Conservation (phyloP, 2,113 vertebrate genomes). For the Euleptes europaea region DNA sequence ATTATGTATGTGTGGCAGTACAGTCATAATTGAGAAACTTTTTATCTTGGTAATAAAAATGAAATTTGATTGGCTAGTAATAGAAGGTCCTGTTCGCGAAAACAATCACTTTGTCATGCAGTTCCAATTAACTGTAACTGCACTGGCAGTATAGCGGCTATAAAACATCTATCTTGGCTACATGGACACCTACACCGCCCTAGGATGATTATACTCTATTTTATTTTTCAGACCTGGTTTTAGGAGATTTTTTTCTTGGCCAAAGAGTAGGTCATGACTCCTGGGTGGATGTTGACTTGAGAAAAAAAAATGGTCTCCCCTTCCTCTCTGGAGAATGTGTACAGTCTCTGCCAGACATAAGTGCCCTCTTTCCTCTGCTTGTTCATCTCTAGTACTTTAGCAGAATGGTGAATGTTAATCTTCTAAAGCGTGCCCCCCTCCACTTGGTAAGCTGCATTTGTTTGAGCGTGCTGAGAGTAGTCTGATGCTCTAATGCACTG, state of each 20-base stretch:
- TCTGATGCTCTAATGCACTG: constrained; percentile 22
- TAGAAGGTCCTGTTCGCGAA: constrained; percentile 44
- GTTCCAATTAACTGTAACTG: constrained; percentile 49
- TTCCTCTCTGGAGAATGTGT: background rate
- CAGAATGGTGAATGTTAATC: background rate
- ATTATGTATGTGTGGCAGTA: constrained; percentile 44
- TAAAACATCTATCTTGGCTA: constrained; percentile 46
- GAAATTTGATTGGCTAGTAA: constrained; percentile 63
- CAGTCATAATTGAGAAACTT: constrained; percentile 58
- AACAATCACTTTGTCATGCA: constrained; percentile 37
- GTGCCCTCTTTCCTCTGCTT: background rate
- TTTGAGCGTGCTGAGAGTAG: constrained; percentile 14
- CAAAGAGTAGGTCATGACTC: constrained; percentile 4
- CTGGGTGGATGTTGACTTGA: constrained; percentile 10
- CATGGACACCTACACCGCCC: constrained; percentile 28
- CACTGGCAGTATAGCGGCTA: constrained; percentile 28
- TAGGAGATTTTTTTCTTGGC: constrained; percentile 47
- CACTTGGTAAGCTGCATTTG: background rate
- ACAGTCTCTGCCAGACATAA: fast-evolving
- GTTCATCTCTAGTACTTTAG: constrained; percentile 9
- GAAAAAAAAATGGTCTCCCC: background rate
- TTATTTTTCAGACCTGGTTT: constrained; percentile 42
- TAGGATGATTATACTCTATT: constrained; percentile 35
- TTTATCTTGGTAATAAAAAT: constrained; percentile 59
- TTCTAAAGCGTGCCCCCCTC: background rate